Conservation (phyloP, 2,797 vertebrate genomes). For the Prionace glauca region DNA sequence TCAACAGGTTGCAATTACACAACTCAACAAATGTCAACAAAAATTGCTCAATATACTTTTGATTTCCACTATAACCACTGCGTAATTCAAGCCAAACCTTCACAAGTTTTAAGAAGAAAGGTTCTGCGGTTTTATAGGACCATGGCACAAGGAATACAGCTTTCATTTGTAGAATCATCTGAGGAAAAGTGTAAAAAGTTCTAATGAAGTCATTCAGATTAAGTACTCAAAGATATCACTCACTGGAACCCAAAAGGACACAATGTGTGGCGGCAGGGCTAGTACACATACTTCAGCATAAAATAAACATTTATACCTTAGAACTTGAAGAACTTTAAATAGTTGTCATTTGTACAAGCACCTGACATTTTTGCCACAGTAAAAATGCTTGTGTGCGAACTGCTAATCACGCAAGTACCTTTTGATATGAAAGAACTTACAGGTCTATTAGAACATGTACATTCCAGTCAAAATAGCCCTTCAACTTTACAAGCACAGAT, state of each 20-base stretch:
- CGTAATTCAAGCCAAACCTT: not conserved
- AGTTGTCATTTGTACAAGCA: not conserved
- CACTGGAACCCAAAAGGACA: not conserved
- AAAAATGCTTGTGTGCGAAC: not conserved
- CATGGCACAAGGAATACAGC: not conserved
- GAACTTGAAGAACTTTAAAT: not conserved
- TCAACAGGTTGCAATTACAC: not conserved
- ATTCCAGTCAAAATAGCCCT: not conserved
- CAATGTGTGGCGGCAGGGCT: not conserved
- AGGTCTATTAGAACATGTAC: not conserved
- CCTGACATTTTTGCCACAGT: not conserved
- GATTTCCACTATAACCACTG: not conserved
- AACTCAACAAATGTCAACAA: not conserved
- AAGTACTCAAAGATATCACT: not conserved
- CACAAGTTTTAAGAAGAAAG: not conserved
- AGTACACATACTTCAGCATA: not conserved
- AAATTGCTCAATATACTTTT: not conserved
- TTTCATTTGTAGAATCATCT: not conserved
- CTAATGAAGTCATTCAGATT: not conserved
- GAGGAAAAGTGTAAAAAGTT: not conserved
- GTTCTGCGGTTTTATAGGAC: not conserved
- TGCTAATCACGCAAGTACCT: not conserved
- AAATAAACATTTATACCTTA: constrained; percentile 1
- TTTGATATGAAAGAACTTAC: not conserved
- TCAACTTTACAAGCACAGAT: not conserved